A percentile compares a stretch with the other conserved stretches of the same genome.
Conservation (phyloP, 2,888 invertebrate genomes). For the Cylindroiulus punctatus region DNA sequence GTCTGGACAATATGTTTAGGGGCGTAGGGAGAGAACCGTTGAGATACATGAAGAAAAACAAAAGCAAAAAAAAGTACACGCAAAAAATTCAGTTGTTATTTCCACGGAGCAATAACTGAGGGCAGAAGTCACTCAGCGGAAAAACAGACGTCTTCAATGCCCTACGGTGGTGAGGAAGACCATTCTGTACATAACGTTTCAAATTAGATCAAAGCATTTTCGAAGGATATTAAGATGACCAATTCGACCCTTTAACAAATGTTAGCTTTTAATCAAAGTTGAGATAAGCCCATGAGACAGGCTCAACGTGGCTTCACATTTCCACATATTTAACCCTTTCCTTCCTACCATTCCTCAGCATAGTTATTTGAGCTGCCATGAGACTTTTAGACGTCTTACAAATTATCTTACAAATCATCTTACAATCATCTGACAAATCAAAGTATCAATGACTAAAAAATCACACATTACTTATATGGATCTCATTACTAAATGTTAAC, state of each 20-base stretch:
- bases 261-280: neutral
- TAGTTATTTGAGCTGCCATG: no score
- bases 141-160: neutral
- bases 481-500: no score
- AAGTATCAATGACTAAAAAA: no score
- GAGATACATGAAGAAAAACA: neutral
- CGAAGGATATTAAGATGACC: neutral
- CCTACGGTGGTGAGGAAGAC: neutral
- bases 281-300: neutral
- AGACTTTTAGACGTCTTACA: no score
- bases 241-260: slow-evolving; percentile 1
- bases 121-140: slow-evolving; percentile 8
- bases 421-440: no score
- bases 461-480: no score
- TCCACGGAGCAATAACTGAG: slow-evolving; percentile 17
- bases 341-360: no score
- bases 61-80: slow-evolving; percentile 18
- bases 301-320: neutral
- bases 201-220: slow-evolving; percentile 18
- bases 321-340: neutral
- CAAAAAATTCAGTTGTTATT: neutral
- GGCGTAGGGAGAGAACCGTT: neutral
- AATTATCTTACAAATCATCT: no score
- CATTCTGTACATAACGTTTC: no score
- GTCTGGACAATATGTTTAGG: slow-evolving; percentile 18